phyloP scores from a whole-genome alignment of 2,797 vertebrate species.

The Pantherophis vulpinus region DNA sequence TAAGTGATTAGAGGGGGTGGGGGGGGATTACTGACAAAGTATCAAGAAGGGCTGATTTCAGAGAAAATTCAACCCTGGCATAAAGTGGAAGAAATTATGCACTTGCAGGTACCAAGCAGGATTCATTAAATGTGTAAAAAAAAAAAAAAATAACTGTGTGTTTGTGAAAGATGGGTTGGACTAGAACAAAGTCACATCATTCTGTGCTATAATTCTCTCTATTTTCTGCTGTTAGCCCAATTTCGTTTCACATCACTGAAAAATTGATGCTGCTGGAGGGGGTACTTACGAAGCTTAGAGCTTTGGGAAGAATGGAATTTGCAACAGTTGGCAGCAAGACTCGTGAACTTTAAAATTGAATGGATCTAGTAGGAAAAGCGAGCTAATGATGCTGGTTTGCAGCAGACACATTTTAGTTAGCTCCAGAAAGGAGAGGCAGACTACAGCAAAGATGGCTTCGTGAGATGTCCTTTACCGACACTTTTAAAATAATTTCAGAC shows the following conservation, averaged over 20 bases:
- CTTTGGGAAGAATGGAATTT: slow-evolving; percentile 12
- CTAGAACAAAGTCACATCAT: slow-evolving; percentile 40
- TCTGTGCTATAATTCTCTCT: slow-evolving; percentile 28
- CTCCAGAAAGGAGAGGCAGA: not conserved
- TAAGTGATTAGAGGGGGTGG: slow-evolving; percentile 16
- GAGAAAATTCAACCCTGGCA: slow-evolving; percentile 47
- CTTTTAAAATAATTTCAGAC: not conserved
- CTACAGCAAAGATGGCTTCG: not conserved
- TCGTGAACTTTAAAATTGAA: slow-evolving; percentile 55
- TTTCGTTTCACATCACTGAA: slow-evolving; percentile 44
- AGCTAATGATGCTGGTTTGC: slow-evolving; percentile 23
- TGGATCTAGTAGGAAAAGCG: slow-evolving; percentile 48
- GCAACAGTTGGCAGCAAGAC: slow-evolving; percentile 18
- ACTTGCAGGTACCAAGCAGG: slow-evolving; percentile 39
- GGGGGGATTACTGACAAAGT: slow-evolving; percentile 44
- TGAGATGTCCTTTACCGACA: not conserved
- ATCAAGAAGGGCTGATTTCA: slow-evolving; percentile 43
- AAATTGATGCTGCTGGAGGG: slow-evolving; percentile 50
- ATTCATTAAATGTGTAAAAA: not conserved
- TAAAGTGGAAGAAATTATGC: slow-evolving; percentile 35
- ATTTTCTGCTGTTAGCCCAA: slow-evolving; percentile 29
- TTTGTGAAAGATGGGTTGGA: not conserved
- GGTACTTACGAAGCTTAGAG: slow-evolving; percentile 55
- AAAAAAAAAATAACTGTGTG: slow-evolving; percentile 23
- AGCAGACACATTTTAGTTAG: not conserved